phyloP scores from a whole-genome alignment of 2,113 vertebrate genomes.

The Dipodomys spectabilis region DNA sequence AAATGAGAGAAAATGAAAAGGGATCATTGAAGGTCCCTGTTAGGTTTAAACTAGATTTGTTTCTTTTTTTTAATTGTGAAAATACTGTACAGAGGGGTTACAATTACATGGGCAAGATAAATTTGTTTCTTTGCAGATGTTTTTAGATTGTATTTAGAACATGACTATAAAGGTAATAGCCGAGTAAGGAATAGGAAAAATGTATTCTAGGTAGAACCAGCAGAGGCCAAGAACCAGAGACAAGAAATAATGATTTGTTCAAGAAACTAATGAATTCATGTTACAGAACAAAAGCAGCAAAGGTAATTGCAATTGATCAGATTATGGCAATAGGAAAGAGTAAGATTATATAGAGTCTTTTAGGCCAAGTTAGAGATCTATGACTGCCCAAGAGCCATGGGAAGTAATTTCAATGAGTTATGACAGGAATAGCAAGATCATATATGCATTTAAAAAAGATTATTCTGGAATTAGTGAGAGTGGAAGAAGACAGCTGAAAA shows the following conservation, averaged over 20 bases:
- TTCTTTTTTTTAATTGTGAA: too few relatives aligned
- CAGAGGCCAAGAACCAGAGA: background rate
- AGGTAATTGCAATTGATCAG: background rate
- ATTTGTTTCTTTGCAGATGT: background rate
- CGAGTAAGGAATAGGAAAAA: background rate
- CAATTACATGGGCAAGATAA: too few relatives aligned
- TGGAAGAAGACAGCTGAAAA: background rate
- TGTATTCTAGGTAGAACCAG: background rate
- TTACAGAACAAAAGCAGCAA: background rate
- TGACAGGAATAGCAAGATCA: background rate
- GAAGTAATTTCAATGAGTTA: background rate
- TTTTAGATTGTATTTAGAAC: background rate
- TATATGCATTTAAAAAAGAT: background rate
- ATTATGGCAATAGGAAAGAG: background rate
- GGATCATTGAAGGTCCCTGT: background rate
- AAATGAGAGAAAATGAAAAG: background rate
- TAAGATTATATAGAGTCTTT: background rate
- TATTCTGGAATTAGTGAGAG: background rate
- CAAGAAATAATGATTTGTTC: background rate
- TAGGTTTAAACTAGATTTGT: background rate
- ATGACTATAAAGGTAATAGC: background rate
- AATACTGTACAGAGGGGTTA: too few relatives aligned
- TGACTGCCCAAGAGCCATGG: background rate
- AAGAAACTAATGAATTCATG: background rate
- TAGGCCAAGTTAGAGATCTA: background rate